Evolutionary conservation across 2,888 invertebrate genomes (phyloP).

Genomic region (Neoitamus cyanurus): DNA sequence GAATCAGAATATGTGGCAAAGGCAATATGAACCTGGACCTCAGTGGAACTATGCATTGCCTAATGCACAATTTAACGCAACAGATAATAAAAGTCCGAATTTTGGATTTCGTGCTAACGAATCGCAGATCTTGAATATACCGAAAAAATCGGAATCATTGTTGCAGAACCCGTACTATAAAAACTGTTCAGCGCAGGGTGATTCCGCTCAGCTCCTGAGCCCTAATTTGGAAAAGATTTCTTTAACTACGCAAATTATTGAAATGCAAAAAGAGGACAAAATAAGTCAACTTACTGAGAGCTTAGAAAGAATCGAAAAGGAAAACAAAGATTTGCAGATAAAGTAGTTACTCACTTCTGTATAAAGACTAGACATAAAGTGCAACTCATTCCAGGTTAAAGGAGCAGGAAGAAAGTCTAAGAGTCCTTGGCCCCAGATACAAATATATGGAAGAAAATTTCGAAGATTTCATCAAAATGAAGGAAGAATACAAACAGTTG

Average conservation of each 20-base stretch:
- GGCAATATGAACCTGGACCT: neutral
- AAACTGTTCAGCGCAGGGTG: neutral
- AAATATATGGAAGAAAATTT: constrained; percentile 48
- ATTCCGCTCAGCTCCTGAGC: neutral
- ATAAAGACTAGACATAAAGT: neutral
- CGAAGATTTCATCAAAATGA: constrained; percentile 46
- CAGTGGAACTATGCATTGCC: neutral
- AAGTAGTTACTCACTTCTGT: neutral
- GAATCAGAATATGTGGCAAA: neutral
- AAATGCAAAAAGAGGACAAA: neutral
- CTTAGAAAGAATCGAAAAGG: neutral
- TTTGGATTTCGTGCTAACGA: no score
- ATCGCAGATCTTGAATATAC: no score
- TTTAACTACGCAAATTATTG: neutral
- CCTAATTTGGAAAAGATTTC: neutral
- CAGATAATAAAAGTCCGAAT: no score
- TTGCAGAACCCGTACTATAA: neutral
- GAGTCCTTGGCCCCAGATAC: constrained; percentile 20
- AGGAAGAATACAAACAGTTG: constrained; percentile 30
- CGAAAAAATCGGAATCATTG: neutral
- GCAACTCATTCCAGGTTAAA: neutral
- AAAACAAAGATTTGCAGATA: neutral
- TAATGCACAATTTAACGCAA: no score
- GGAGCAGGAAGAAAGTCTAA: neutral
- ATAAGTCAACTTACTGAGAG: neutral